Base-by-base conservation (phyloP, 1,140 invertebrate species). In the Drosophila ercepeae region DNA sequence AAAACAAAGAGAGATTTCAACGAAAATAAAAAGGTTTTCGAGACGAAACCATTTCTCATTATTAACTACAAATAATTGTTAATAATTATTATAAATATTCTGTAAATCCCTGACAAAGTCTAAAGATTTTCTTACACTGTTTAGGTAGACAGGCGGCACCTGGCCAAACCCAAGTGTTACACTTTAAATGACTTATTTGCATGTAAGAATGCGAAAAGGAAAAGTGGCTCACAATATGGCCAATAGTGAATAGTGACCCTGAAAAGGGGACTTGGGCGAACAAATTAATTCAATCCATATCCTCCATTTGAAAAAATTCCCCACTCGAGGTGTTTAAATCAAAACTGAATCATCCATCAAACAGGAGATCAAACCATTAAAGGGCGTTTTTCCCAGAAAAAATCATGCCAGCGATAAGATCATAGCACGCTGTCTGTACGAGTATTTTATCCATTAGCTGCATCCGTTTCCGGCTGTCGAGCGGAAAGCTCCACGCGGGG, bases 121-220 rank as follows among this genome's bases (percentile, higher is more conserved):
- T n/a, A n/a, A n/a, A n/a, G n/a, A n/a, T n/a, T 64, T 64, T 61
- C 7, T 29, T 23, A 2, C 23, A 41, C 41, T 64, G 27, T 0
- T 8, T 23, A 4, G 14, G 50, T 27, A 49, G 53, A 59, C 70
- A 64, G 65, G 61, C 64, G 58, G 65, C 77, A 68, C 61, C 75
- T 86, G 79, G 71, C 79, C 79, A 75, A 68, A 75, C 81, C 71
- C 75, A 78, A 63, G 81, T 83, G 79, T 63, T 75, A 86, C 64
- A 83, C 34, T 84, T 83, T 63, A 84, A 78, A 64, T 58, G 46
- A 78, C 64, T 65, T 58, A 83, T 83, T 86, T 83, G 69, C 79
- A 83, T 83, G 74, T 65, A 58, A 52, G 50, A 64, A 67, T 73
- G 69, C 44, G 50, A 64, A 54, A 74, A 74, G 69, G 70, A 74